Conservation (phyloP, 2,113 vertebrate genomes). For the Mastomys coucha region DNA sequence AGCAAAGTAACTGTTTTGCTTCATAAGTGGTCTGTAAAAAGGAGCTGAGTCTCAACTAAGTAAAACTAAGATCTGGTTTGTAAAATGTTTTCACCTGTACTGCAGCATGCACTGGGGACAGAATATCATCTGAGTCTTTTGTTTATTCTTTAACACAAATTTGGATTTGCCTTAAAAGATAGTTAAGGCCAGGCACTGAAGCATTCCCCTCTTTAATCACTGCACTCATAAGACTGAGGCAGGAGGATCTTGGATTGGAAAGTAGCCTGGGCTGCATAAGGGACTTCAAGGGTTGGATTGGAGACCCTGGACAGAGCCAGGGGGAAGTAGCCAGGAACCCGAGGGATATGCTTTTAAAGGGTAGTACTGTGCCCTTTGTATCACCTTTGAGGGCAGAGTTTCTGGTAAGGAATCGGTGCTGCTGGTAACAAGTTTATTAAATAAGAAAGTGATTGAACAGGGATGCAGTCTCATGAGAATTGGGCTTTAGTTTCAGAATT, state of each 20-base stretch:
- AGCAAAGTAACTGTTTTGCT: neutral
- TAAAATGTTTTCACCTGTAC: neutral
- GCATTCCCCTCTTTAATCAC: neutral
- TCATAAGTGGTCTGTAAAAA: neutral
- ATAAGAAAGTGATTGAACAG: neutral
- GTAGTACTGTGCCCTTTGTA: neutral
- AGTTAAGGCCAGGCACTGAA: neutral
- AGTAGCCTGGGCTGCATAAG: neutral
- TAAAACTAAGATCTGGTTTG: neutral
- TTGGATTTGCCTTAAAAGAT: slow-evolving; percentile 42
- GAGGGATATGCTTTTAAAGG: neutral
- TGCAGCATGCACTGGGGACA: neutral
- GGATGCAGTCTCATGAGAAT: neutral
- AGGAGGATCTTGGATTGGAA: neutral
- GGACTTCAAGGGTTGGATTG: neutral
- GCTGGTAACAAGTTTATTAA: slow-evolving; percentile 36
- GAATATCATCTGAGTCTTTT: neutral
- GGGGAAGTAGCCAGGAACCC: too few species aligned
- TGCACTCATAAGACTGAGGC: neutral
- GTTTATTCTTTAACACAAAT: neutral
- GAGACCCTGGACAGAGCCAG: neutral
- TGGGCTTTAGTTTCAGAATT: slow-evolving; percentile 45
- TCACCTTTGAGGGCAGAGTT: neutral
- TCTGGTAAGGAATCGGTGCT: neutral
- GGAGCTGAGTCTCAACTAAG: neutral